Evolutionary conservation across 1,140 invertebrate genomes (phyloP).

Genomic region (Eurytemora carolleeae): DNA sequence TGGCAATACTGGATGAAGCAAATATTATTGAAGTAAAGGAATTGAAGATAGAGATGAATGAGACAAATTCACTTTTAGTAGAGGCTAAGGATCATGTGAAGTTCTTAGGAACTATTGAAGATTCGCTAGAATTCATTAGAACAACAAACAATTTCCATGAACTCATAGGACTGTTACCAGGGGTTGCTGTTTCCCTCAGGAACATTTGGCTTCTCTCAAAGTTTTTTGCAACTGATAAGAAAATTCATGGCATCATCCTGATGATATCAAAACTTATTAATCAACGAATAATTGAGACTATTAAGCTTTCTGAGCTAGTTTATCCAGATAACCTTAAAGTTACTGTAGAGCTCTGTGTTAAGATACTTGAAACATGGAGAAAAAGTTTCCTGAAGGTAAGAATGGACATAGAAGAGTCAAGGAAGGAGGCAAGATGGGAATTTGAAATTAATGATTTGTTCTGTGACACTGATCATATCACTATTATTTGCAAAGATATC

Average conservation of each 20-base stretch:
- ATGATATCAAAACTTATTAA: constrained; percentile 38
- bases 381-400: constrained; percentile 39
- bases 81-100: constrained; percentile 62
- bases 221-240: constrained; percentile 47
- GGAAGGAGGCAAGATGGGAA: constrained; percentile 65
- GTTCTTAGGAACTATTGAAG: constrained; percentile 53
- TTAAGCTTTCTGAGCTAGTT: constrained; percentile 11
- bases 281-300: constrained; percentile 25
- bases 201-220: constrained; percentile 62
- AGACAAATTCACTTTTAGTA: background rate
- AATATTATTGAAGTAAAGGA: background rate
- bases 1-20: background rate
- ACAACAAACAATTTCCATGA: constrained; percentile 38
- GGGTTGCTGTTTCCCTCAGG: constrained; percentile 54
- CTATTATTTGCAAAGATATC: constrained; percentile 49
- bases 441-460: constrained; percentile 62
- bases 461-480: constrained; percentile 58
- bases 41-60: background rate
- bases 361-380: constrained; percentile 55
- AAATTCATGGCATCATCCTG: constrained; percentile 51
- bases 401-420: constrained; percentile 54
- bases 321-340: constrained; percentile 9
- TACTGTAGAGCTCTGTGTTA: constrained; percentile 16
- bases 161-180: constrained; percentile 47
- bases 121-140: constrained; percentile 47